phyloP scores from a whole-genome alignment of 2,888 invertebrate genomes.

The Cepaea hortensis region DNA sequence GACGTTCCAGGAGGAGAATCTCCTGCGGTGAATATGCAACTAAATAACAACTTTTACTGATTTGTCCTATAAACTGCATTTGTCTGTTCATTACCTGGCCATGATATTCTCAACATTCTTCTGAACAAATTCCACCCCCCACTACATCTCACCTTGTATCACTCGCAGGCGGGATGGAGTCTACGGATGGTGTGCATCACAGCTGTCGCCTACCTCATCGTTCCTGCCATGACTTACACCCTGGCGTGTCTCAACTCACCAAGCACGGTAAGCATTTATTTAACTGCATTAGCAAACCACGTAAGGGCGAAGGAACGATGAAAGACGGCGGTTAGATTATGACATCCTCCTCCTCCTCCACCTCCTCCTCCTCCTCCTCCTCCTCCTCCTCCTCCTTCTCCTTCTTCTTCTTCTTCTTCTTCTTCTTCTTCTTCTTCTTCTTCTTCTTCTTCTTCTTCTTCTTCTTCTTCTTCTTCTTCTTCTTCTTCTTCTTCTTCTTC shows the following conservation, averaged over 20 bases:
- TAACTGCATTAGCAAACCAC: not conserved
- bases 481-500: constrained; percentile 27
- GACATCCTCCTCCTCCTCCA: no score
- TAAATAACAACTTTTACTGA: no score
- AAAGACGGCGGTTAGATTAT: no score
- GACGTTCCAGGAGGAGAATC: no score
- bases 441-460: not conserved
- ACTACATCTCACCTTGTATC: no score
- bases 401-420: constrained; percentile 21
- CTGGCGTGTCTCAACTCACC: constrained; percentile 10
- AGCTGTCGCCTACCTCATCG: constrained; percentile 3
- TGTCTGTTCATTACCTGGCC: no score
- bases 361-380: not conserved
- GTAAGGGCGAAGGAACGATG: no score
- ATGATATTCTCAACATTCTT: no score
- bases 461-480: constrained; percentile 23
- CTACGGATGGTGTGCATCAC: not conserved
- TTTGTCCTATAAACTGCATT: no score
- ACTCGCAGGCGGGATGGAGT: constrained; percentile 11
- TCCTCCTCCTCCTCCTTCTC: constrained; percentile 4
- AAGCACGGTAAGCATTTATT: constrained; percentile 8
- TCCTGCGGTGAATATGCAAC: no score
- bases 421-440: constrained; percentile 15
- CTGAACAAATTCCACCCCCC: no score
- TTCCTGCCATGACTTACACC: constrained; percentile 1